These are phyloP conservation scores for Thymelicus lineola DNA, from an alignment of 2,888 invertebrate species.

Conservation along the genomic window DNA sequence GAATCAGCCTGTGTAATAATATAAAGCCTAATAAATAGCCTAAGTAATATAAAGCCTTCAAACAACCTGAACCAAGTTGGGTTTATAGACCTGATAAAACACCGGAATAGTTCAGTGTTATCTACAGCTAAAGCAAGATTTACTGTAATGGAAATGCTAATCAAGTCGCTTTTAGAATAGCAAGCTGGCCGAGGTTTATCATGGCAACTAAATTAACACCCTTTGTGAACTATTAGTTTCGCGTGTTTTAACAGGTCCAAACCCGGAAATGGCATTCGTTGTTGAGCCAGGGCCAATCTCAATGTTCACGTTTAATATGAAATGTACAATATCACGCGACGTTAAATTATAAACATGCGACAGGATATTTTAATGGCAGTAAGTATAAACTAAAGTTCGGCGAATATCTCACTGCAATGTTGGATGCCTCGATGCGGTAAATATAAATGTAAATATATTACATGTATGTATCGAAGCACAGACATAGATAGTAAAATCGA, in stretches of 20 bases:
- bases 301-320: conserved; percentile 32
- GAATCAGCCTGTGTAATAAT: background rate
- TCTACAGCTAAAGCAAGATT: conserved; percentile 49
- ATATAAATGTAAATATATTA: no score
- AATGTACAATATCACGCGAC: conserved; percentile 32
- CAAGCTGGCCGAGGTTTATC: conserved; percentile 58
- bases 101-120: conserved; percentile 46
- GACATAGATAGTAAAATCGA: no score
- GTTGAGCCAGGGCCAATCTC: conserved; percentile 44
- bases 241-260: conserved; percentile 67
- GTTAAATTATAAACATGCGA: conserved; percentile 31
- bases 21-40: conserved; percentile 10
- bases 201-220: conserved; percentile 71
- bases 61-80: conserved; percentile 13
- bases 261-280: conserved; percentile 68
- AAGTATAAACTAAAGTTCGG: conserved; percentile 12
- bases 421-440: conserved; percentile 8
- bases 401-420: background rate
- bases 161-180: conserved; percentile 57
- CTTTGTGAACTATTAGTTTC: conserved; percentile 58
- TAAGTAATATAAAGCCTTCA: conserved; percentile 12
- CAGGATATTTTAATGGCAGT: conserved; percentile 21
- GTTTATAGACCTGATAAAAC: conserved; percentile 28
- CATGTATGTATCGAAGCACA: no score
- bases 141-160: conserved; percentile 58